Percentiles rank a stretch among this genome's conserved stretches.
Evolutionary conservation across 2,797 vertebrate genomes (phyloP).

Genomic region (Notoglanidium macrostoma): DNA sequence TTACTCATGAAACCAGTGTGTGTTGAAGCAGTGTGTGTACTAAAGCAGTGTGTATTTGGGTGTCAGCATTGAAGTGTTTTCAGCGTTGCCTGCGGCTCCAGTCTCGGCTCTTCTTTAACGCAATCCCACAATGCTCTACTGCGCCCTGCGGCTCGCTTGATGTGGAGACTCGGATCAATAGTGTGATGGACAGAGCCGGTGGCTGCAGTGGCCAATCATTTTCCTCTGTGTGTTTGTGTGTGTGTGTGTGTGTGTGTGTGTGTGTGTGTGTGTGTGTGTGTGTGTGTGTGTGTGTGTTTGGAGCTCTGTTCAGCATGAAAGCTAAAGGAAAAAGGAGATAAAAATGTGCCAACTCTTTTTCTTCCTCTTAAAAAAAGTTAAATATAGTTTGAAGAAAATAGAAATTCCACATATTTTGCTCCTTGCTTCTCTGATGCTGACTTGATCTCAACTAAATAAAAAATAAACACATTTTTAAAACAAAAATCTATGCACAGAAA

Average conservation of each 20-base stretch:
- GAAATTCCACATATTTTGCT: background rate
- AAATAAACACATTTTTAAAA: background rate
- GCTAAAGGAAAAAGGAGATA: slow-evolving; percentile 44
- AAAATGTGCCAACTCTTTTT: slow-evolving; percentile 32
- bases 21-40: slow-evolving; percentile 36
- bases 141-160: slow-evolving; percentile 67
- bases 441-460: background rate
- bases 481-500: background rate
- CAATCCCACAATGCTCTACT: slow-evolving; percentile 70
- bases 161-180: slow-evolving; percentile 79
- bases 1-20: slow-evolving; percentile 7
- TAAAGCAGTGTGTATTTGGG: slow-evolving; percentile 77
- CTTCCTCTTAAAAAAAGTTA: background rate
- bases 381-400: slow-evolving; percentile 12
- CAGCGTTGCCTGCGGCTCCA: slow-evolving; percentile 71
- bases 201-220: slow-evolving; percentile 69
- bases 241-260: slow-evolving; percentile 54
- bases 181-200: slow-evolving; percentile 70
- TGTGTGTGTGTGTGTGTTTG: slow-evolving; percentile 61
- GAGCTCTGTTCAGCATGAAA: slow-evolving; percentile 31
- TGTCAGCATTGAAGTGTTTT: slow-evolving; percentile 75
- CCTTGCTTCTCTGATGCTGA: background rate
- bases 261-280: slow-evolving; percentile 57
- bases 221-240: slow-evolving; percentile 58
- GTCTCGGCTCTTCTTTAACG: slow-evolving; percentile 73